Percentiles rank a stretch among this genome's conserved stretches.
Evolutionary conservation across 2,888 invertebrate species (phyloP).

Genomic region (Rutpela maculata): DNA sequence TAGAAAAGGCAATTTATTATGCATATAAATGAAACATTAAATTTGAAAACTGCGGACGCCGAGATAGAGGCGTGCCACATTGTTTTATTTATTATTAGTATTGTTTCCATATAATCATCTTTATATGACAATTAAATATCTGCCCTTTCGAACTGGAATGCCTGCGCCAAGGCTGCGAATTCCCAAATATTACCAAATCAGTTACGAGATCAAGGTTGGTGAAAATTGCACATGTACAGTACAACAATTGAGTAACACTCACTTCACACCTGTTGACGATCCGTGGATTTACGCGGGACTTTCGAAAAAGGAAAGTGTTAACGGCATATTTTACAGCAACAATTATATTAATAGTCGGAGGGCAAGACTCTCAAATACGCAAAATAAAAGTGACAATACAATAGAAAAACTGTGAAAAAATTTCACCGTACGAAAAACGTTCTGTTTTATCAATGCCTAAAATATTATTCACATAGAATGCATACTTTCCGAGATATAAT

Average conservation of each 20-base stretch:
- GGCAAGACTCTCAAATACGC: no score
- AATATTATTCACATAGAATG: no score
- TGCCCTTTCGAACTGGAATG: not conserved
- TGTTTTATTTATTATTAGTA: not conserved
- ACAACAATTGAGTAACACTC: slow-evolving; percentile 14
- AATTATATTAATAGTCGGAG: no score
- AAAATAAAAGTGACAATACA: no score
- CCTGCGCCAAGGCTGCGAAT: slow-evolving; percentile 25
- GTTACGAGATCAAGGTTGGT: slow-evolving; percentile 41
- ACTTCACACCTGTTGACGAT: slow-evolving; percentile 1
- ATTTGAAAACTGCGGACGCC: not conserved
- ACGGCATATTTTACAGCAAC: not conserved
- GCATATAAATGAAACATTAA: not conserved
- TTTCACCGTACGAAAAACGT: no score
- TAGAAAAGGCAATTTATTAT: not conserved
- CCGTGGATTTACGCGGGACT: slow-evolving; percentile 24
- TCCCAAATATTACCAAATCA: slow-evolving; percentile 26
- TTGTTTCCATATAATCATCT: not conserved
- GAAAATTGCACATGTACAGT: slow-evolving; percentile 19
- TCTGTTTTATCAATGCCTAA: no score
- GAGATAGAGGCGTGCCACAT: not conserved
- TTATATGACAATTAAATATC: not conserved
- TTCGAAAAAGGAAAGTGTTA: slow-evolving; percentile 24
- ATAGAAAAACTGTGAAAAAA: no score
- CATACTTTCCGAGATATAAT: no score